Evolutionary conservation across 2,113 vertebrate genomes (phyloP).

Genomic region (Cervus canadensis): DNA sequence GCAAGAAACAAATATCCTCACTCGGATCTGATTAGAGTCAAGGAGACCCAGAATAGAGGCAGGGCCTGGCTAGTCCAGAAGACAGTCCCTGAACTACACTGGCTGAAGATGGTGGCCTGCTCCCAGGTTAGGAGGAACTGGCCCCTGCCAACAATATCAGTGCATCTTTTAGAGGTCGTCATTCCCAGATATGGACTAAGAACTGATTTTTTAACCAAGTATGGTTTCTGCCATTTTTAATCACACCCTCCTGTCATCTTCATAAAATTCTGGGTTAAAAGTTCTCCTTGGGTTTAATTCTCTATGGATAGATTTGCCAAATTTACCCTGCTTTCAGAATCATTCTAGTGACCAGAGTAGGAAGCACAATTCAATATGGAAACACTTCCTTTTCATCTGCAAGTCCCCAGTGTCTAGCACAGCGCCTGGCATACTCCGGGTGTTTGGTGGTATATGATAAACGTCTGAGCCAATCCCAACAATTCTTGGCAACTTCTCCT

Average conservation of each 20-base stretch:
- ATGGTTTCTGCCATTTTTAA: not conserved
- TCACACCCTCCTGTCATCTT: not conserved
- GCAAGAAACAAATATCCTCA: not conserved
- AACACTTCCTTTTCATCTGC: not conserved
- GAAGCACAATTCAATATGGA: not conserved
- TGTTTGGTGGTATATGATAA: not conserved
- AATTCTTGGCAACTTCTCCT: not conserved
- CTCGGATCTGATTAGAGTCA: not conserved
- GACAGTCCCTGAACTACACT: not conserved
- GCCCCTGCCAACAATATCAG: not conserved
- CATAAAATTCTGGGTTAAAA: not conserved
- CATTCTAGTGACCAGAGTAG: not conserved
- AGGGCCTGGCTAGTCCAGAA: not conserved
- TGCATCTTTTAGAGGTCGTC: not conserved
- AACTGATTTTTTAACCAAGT: not conserved
- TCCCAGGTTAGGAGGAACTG: not conserved
- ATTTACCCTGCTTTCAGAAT: not conserved
- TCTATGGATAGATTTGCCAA: not conserved
- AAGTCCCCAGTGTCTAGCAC: not conserved
- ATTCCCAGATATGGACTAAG: not conserved
- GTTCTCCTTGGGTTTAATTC: not conserved
- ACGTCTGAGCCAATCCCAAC: not conserved
- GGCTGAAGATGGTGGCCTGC: not conserved
- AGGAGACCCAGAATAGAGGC: not conserved
- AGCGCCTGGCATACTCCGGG: fast-evolving